phyloP scores from a whole-genome alignment of 1,140 invertebrate species.

The Proctacanthus coquilletti region DNA sequence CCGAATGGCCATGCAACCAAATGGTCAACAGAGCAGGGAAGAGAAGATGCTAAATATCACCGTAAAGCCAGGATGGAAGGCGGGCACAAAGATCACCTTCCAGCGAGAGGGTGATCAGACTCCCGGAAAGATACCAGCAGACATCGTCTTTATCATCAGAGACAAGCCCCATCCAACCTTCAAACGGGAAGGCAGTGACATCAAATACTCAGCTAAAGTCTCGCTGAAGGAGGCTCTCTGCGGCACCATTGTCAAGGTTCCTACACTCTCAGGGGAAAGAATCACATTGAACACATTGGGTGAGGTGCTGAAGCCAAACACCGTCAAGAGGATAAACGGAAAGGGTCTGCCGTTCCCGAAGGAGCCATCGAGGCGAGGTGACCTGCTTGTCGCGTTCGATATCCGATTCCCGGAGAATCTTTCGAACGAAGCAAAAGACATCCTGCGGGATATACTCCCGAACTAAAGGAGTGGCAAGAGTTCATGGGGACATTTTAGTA shows the following conservation, averaged over 20 bases:
- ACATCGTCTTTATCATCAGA: constrained; percentile 89
- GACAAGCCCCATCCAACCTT: constrained; percentile 80
- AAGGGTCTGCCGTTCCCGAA: constrained; percentile 79
- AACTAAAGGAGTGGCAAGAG: constrained; percentile 15
- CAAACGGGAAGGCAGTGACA: constrained; percentile 73
- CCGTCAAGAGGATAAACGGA: constrained; percentile 56
- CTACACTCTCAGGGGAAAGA: constrained; percentile 60
- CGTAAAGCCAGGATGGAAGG: constrained; percentile 90
- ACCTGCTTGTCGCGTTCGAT: constrained; percentile 78
- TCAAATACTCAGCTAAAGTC: constrained; percentile 67
- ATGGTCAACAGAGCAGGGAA: constrained; percentile 59
- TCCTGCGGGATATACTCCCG: constrained; percentile 57
- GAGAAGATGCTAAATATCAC: constrained; percentile 86
- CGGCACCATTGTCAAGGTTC: constrained; percentile 59
- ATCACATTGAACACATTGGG: constrained; percentile 49
- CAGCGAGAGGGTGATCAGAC: constrained; percentile 82
- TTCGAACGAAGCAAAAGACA: constrained; percentile 48
- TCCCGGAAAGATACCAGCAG: constrained; percentile 75
- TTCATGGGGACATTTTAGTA: no score
- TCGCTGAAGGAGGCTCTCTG: constrained; percentile 66
- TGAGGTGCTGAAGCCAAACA: constrained; percentile 71
- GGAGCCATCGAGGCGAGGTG: constrained; percentile 61
- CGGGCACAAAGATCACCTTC: constrained; percentile 90
- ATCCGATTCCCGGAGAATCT: constrained; percentile 75
- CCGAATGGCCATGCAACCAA: constrained; percentile 49